A percentile compares a stretch with the other conserved stretches of the same genome.
Conservation (phyloP, 2,113 vertebrate genomes). For the Crotalus viridis region DNA sequence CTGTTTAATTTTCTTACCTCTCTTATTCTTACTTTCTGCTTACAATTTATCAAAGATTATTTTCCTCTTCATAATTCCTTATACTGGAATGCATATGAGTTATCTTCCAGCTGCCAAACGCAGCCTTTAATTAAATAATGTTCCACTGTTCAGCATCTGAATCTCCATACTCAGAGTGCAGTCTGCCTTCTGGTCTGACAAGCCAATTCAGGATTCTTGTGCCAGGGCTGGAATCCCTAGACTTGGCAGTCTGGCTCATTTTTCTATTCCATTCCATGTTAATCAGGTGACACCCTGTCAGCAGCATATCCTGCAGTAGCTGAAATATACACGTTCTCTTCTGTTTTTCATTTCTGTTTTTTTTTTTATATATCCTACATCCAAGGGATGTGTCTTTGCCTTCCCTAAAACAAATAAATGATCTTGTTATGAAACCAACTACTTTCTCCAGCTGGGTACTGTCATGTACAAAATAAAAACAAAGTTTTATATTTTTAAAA, state of each 20-base stretch:
- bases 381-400: not conserved
- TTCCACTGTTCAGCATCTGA: not conserved
- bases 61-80: not conserved
- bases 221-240: not conserved
- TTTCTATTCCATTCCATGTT: not conserved
- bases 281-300: not conserved
- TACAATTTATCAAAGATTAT: not conserved
- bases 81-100: not conserved
- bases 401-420: not conserved
- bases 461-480: not conserved
- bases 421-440: not conserved
- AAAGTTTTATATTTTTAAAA: not conserved
- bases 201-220: not conserved
- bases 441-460: not conserved
- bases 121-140: not conserved
- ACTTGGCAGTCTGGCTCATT: not conserved
- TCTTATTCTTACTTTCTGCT: not conserved
- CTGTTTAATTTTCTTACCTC: not conserved
- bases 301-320: not conserved
- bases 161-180: not conserved
- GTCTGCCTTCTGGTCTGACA: not conserved
- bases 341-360: not conserved
- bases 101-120: not conserved
- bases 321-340: not conserved
- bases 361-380: not conserved